Evolutionary conservation across 2,113 vertebrate species (phyloP), one percentile per base, ranked within the genome.

Genomic region (Toxotes chatareus): DNA sequence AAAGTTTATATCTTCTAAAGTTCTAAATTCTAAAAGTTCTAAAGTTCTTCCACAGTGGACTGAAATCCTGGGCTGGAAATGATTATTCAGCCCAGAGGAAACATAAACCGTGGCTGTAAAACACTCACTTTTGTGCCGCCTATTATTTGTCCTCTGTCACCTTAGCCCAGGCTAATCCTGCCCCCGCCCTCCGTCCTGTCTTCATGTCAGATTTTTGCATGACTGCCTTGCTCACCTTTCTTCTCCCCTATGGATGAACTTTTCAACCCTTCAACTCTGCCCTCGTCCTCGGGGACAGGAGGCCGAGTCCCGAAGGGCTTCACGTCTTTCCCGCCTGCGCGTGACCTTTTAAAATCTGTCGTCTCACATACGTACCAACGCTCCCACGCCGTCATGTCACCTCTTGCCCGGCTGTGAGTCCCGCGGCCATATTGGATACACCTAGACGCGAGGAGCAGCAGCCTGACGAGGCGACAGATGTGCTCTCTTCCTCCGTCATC

Each of bases 231-330:
- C 82, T 86, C 49, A 78, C 83, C 85, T 84, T 87, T 82, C 79
- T 85, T 66, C 73, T 74, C 65, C 59, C 51, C 75, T 59, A 55
- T 8, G 32, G 55, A 59, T 94, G 92, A 94, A 92, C 92, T 92
- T 85, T 86, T 93, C 86, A 90, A 88, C 93, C 83, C 90, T 85
- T 92, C 85, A 82, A 75, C 89, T 78, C 77, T 78, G 85, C 64
- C 73, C 80, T 53, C 44, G 71, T 90, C 73, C 81, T 83, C 32
- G 3, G 73, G 80, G 72, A 85, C 55, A 2, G 59, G 44, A 73
- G 79, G 55, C 71, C 38, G 72, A 61, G 42, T 73, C 64, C 85
- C 32, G 32, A 11, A 70, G 62, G 59, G 16, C 27, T 66, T 82
- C 27, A 9, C 31, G 7, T 64, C 65, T 75, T 44, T 11, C 60